phyloP scores from a whole-genome alignment of 1,140 invertebrate species.

The Belonocnema kinseyi region DNA sequence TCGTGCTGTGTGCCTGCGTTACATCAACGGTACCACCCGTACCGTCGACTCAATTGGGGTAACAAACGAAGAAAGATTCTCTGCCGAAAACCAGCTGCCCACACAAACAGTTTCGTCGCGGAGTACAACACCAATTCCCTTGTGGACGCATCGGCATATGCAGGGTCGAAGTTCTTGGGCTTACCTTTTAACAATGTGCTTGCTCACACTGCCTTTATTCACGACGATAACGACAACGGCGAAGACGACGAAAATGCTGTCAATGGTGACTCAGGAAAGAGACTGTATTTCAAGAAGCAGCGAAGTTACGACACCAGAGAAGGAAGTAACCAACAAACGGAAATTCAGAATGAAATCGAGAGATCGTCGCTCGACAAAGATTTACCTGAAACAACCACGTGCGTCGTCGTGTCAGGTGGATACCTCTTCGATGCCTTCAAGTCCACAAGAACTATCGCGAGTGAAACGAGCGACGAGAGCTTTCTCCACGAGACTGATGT shows the following conservation, averaged over 20 bases:
- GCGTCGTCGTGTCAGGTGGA: conserved; percentile 28
- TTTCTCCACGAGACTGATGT: conserved; percentile 22
- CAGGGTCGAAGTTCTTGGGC: background rate
- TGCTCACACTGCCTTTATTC: conserved; percentile 41
- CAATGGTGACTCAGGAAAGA: conserved; percentile 14
- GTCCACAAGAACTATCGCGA: conserved; percentile 21
- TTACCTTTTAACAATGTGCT: conserved; percentile 26
- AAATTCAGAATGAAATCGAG: background rate
- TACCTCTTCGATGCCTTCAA: conserved; percentile 10
- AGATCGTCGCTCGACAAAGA: background rate
- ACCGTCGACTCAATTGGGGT: background rate
- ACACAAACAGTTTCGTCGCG: background rate
- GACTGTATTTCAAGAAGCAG: conserved; percentile 27
- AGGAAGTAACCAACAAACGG: background rate
- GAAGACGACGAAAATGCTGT: conserved; percentile 40
- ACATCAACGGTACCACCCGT: conserved; percentile 4
- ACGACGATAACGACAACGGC: conserved; percentile 46
- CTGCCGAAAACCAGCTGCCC: background rate
- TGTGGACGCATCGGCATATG: conserved; percentile 14
- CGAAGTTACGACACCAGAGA: conserved; percentile 1
- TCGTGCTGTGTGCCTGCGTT: background rate
- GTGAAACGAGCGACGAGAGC: conserved; percentile 26
- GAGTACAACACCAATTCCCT: background rate
- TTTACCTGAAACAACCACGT: conserved; percentile 32
- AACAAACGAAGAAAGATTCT: background rate